A percentile compares a stretch with the other conserved stretches of the same genome.
These are phyloP conservation scores for Helicorthomorpha holstii DNA, from an alignment of 1,140 invertebrate genomes.

Conservation along the genomic window DNA sequence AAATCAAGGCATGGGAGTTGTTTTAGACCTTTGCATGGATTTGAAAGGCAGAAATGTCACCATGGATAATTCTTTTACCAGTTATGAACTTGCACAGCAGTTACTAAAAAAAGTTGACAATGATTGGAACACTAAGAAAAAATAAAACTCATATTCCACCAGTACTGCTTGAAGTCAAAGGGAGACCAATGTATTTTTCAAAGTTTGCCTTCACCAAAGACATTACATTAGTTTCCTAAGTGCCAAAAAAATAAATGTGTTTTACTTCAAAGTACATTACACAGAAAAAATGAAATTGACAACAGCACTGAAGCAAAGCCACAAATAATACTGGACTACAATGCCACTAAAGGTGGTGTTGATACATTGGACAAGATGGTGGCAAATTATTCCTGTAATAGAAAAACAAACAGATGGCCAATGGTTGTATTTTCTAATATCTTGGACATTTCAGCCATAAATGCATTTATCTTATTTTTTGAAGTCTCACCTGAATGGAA, in stretches of 20 bases:
- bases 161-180: neutral
- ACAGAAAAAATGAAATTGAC: slow-evolving; percentile 1
- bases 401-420: slow-evolving; percentile 12
- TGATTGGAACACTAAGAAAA: slow-evolving; percentile 2
- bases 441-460: too few relatives aligned
- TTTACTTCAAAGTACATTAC: slow-evolving; percentile 5
- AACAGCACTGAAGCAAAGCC: slow-evolving; percentile 4
- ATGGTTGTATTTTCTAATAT: slow-evolving; percentile 16
- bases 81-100: neutral
- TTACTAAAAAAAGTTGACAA: slow-evolving; percentile 1
- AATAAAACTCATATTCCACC: slow-evolving; percentile 1
- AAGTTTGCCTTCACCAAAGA: slow-evolving; percentile 9
- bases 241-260: slow-evolving; percentile 12
- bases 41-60: slow-evolving; percentile 1
- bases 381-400: slow-evolving; percentile 9
- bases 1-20: slow-evolving; percentile 2
- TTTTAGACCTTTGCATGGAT: neutral
- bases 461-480: too few relatives aligned
- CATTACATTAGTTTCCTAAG: slow-evolving; percentile 13
- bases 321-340: slow-evolving; percentile 11
- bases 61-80: slow-evolving; percentile 1
- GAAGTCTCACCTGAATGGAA: too few relatives aligned
- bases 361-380: slow-evolving; percentile 11
- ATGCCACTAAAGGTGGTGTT: slow-evolving; percentile 11
- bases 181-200: slow-evolving; percentile 1